Base-by-base conservation (phyloP, 2,888 invertebrate species). In the Agrypnus murinus region DNA sequence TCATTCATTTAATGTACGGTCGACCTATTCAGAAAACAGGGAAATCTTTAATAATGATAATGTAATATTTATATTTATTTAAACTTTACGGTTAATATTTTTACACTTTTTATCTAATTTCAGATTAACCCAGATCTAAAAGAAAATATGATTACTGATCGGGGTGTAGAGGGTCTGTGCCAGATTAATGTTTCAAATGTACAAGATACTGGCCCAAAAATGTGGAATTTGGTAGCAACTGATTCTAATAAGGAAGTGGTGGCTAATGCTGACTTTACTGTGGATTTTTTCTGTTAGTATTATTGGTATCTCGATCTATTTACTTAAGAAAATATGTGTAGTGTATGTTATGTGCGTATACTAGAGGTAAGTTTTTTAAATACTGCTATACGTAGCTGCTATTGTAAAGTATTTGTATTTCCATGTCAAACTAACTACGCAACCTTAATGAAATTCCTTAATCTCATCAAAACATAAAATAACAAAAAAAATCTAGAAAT, bases 151-250 rank as follows among this genome's bases (percentile, higher is more conserved):
- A 15, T 57, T 38, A 63, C n/a, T 10, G n/a, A 36, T 10, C n/a
- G 31, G 1, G 63, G 58, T 8, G 5, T 2, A 0, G 8, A 38
- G 25, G 45, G 46, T 0, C 31, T 38, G 7, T 69, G 69, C 6
- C 32, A 34, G n/a, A 43, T 69, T 17, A 6, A 48, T 1, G 48
- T 69, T 25, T 10, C 6, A 4, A 64, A 53, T 8, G 69, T 64
- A n/a, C 7, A 57, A 9, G 19, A 48, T 9, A 50, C 43, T 2
- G 69, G 69, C 4, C 69, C 69, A 14, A 58, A 2, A 1, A 19
- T 10, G 10, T 69, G 69, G 69, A 43, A 15, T 9, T 6, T 69
- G 14, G 17, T 8, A 55, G 55, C 36, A 17, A 34, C 10, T 2
- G 17, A 15, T 34, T 9, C 17, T 17, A 15, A 55, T 10, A 10